Conservation (phyloP, 2,797 vertebrate species). For the Lophotriccus pileatus region DNA sequence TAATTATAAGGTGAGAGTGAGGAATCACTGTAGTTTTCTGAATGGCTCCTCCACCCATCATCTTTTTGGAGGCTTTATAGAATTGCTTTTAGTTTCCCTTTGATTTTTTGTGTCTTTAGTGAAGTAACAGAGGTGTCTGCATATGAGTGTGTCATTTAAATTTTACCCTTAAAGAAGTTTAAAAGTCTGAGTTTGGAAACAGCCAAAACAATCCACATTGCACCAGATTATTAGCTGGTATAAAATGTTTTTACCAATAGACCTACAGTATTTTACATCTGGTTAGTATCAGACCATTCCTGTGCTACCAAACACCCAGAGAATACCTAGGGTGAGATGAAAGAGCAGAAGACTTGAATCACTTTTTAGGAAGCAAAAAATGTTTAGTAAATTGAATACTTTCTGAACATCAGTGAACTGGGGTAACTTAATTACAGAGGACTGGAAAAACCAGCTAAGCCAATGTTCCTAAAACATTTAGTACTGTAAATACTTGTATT, state of each 20-base stretch:
- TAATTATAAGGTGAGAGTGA: background rate
- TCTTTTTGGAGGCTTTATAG: background rate
- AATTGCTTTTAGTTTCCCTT: background rate
- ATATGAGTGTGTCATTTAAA: background rate
- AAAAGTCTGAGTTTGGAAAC: background rate
- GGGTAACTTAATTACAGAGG: background rate
- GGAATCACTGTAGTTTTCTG: background rate
- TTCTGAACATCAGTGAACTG: background rate
- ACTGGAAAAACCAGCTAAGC: background rate
- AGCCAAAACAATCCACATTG: background rate
- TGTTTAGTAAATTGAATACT: background rate
- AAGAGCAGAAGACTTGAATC: background rate
- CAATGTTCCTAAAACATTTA: background rate
- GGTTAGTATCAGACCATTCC: background rate
- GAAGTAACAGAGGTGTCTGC: background rate
- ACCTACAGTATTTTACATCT: background rate
- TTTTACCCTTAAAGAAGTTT: background rate
- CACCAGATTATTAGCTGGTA: background rate
- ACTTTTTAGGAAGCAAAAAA: background rate
- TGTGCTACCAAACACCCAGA: background rate
- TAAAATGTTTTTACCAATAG: background rate
- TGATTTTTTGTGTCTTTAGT: background rate
- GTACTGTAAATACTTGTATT: background rate
- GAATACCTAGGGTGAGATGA: background rate
- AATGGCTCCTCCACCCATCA: background rate